These are phyloP conservation scores for Rissa tridactyla DNA, from an alignment of 2,113 vertebrate genomes.

Conservation along the genomic window DNA sequence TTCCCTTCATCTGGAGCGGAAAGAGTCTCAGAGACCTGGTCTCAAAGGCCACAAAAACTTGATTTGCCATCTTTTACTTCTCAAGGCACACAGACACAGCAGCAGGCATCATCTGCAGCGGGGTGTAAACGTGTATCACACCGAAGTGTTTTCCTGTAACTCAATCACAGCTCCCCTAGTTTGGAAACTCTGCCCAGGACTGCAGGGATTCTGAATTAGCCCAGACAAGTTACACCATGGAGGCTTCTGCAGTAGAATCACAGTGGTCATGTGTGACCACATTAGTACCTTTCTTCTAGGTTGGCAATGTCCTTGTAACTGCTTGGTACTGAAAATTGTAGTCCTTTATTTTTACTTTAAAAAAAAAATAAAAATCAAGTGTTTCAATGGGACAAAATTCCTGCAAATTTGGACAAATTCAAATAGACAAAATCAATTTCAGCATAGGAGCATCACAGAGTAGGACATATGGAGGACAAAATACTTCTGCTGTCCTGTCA, in stretches of 20 bases:
- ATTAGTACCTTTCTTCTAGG: not conserved
- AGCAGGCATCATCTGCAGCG: not conserved
- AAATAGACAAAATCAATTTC: not conserved
- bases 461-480: not conserved
- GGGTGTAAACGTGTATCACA: not conserved
- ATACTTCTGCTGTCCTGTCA: not conserved
- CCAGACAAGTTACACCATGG: not conserved
- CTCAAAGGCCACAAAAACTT: not conserved
- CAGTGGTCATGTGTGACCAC: not conserved
- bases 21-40: not conserved
- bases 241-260: not conserved
- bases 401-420: not conserved
- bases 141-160: not conserved
- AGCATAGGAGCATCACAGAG: not conserved
- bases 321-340: not conserved
- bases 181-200: not conserved
- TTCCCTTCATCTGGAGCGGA: not conserved
- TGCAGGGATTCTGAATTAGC: not conserved
- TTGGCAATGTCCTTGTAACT: not conserved
- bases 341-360: not conserved
- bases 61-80: not conserved
- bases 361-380: not conserved
- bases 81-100: not conserved
- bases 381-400: not conserved
- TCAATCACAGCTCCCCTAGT: fast-evolving